A percentile compares a stretch with the other conserved stretches of the same genome.
phyloP scores from a whole-genome alignment of 2,888 invertebrate genomes.

The Epistrophe grossulariae region DNA sequence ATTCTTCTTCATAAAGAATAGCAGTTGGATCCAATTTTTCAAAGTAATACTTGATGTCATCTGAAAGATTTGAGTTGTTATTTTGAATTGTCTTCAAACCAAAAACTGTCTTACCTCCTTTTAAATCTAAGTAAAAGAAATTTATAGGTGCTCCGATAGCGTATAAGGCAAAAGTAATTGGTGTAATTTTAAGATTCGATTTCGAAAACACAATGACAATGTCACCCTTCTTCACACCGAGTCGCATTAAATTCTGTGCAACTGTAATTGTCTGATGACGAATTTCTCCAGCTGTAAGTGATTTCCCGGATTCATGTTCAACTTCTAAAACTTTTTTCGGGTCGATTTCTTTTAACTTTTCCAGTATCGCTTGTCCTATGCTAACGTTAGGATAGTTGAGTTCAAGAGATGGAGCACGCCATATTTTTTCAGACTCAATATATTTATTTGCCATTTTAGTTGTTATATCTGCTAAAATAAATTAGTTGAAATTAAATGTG shows the following conservation, averaged over 20 bases:
- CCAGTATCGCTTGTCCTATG: slow-evolving; percentile 2
- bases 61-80: neutral
- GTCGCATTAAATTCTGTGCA: slow-evolving; percentile 44
- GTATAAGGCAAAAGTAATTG: slow-evolving; percentile 71
- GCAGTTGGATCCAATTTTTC: slow-evolving; percentile 33
- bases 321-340: slow-evolving; percentile 57
- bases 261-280: slow-evolving; percentile 55
- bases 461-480: too few relatives aligned
- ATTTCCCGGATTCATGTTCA: slow-evolving; percentile 48
- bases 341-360: slow-evolving; percentile 4
- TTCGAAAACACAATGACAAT: slow-evolving; percentile 70
- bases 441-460: neutral
- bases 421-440: slow-evolving; percentile 13
- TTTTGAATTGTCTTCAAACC: neutral
- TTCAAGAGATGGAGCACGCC: slow-evolving; percentile 5
- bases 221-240: slow-evolving; percentile 72
- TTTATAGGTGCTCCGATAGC: slow-evolving; percentile 72
- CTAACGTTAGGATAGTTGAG: neutral
- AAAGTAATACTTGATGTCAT: slow-evolving; percentile 10
- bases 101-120: slow-evolving; percentile 53
- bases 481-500: too few relatives aligned
- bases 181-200: slow-evolving; percentile 60
- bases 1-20: slow-evolving; percentile 73
- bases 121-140: slow-evolving; percentile 74
- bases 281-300: slow-evolving; percentile 48